A percentile compares a stretch with the other conserved stretches of the same genome.
Conservation (phyloP, 2,797 vertebrate species). For the Rhynchotus rufescens region DNA sequence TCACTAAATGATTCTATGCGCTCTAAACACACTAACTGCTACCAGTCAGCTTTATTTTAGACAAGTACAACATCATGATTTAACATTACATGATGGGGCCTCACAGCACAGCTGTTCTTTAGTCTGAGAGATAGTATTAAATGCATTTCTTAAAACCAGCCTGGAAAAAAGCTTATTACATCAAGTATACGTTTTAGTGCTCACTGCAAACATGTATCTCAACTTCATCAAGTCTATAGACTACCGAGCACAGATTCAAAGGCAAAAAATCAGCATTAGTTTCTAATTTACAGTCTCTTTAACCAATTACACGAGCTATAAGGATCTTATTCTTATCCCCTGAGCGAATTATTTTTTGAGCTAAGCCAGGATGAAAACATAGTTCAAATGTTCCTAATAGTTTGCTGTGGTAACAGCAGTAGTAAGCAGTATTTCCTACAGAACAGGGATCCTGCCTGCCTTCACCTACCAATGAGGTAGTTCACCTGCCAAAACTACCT, state of each 20-base stretch:
- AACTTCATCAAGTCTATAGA: background rate
- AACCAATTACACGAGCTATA: background rate
- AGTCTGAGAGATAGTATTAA: background rate
- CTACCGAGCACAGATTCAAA: background rate
- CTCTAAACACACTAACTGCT: background rate
- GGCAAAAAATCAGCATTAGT: background rate
- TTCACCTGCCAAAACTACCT: background rate
- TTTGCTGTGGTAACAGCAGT: background rate
- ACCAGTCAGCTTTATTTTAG: background rate
- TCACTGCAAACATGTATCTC: background rate
- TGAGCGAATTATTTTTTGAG: background rate
- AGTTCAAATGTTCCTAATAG: background rate
- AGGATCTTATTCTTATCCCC: background rate
- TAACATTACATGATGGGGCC: background rate
- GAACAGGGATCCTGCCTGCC: background rate
- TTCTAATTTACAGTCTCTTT: background rate
- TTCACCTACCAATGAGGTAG: background rate
- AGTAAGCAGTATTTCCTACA: background rate
- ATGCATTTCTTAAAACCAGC: background rate
- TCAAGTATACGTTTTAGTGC: background rate
- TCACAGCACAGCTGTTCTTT: background rate
- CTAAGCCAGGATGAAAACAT: background rate
- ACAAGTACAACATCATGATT: accelerated
- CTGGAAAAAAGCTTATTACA: background rate
- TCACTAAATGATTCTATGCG: background rate